Evolutionary conservation across 2,113 vertebrate genomes (phyloP).

Genomic region (Trachemys scripta): DNA sequence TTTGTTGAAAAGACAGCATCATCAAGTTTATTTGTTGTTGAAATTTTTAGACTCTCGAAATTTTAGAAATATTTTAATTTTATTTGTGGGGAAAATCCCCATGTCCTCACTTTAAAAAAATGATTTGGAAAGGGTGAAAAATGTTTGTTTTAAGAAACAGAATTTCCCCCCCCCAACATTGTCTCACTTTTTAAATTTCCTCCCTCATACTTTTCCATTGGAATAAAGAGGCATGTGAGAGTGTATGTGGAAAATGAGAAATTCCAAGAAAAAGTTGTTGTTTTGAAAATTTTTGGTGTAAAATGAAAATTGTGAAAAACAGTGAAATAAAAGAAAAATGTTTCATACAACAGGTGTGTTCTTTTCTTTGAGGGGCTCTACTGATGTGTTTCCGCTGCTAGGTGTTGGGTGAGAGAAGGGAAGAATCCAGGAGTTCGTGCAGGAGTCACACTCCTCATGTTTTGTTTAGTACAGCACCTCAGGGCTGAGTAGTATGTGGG

Average conservation of each 20-base stretch:
- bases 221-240: slow-evolving; percentile 1
- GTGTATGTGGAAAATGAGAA: too few relatives aligned
- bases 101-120: too few relatives aligned
- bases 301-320: slow-evolving; percentile 26
- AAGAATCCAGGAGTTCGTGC: background rate
- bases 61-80: too few relatives aligned
- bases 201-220: background rate
- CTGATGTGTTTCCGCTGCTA: background rate
- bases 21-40: too few relatives aligned
- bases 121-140: too few relatives aligned
- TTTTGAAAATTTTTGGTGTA: slow-evolving; percentile 12
- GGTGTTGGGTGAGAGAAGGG: background rate
- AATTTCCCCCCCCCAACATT: too few relatives aligned
- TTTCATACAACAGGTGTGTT: too few relatives aligned
- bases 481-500: background rate
- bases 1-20: background rate
- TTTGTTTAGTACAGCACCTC: background rate
- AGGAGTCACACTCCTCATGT: background rate
- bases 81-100: too few relatives aligned
- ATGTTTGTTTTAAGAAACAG: too few relatives aligned
- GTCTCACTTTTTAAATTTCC: background rate
- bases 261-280: too few relatives aligned
- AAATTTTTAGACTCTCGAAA: too few relatives aligned
- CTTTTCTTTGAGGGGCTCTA: too few relatives aligned
- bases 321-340: slow-evolving; percentile 10